These are phyloP conservation scores for Siderastrea radians DNA, from an alignment of 92 coral and sea anemone genomes.

Conservation along the genomic window DNA sequence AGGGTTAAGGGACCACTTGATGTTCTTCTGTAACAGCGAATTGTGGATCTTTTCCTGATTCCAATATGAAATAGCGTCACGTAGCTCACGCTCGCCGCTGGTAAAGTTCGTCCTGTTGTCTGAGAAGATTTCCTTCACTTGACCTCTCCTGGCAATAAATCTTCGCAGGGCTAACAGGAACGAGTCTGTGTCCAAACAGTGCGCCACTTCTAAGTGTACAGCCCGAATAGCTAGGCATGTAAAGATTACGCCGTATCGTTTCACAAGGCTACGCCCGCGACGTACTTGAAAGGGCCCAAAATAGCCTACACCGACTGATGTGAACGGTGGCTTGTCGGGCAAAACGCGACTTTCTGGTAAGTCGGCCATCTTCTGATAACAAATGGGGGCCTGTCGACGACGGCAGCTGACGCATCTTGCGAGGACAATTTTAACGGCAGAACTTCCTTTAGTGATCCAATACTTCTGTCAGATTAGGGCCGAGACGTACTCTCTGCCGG, in stretches of 20 bases:
- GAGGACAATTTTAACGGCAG: conserved; percentile 15
- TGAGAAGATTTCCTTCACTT: conserved; percentile 21
- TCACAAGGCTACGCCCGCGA: conserved; percentile 10
- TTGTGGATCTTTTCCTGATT: conserved; percentile 34
- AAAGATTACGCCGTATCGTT: conserved; percentile 32
- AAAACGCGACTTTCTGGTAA: conserved; percentile 28
- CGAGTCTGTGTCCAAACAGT: conserved; percentile 36
- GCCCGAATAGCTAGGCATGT: conserved; percentile 30
- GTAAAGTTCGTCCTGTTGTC: conserved; percentile 41
- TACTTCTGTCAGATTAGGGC: not conserved
- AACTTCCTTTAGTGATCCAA: conserved; percentile 31
- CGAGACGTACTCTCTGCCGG: conserved; percentile 24
- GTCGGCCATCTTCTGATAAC: conserved; percentile 42
- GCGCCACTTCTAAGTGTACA: conserved; percentile 39
- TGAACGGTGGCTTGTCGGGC: conserved; percentile 42
- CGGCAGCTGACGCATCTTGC: conserved; percentile 24
- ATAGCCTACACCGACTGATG: conserved; percentile 26
- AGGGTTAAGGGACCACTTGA: conserved; percentile 41
- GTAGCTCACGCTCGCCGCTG: conserved; percentile 28
- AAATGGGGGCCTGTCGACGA: not conserved
- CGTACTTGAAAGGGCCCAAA: conserved; percentile 34
- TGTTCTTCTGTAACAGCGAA: conserved; percentile 26
- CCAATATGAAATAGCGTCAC: not conserved
- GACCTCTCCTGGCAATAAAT: conserved; percentile 33
- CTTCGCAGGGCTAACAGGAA: conserved; percentile 33